Conservation (phyloP, 2,113 vertebrate genomes). For the Suncus etruscus region DNA sequence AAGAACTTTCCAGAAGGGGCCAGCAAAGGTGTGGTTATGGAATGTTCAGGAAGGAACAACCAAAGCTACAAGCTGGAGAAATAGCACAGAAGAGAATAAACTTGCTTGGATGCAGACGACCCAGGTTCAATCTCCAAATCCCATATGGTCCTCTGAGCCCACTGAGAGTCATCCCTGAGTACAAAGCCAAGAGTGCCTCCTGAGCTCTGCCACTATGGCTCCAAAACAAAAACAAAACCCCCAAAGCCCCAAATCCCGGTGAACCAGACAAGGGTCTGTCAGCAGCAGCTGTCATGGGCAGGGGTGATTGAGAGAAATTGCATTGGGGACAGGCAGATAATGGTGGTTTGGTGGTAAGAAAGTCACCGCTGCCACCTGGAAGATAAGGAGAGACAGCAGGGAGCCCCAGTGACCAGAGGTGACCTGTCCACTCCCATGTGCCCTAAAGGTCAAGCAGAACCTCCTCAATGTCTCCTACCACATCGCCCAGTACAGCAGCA, state of each 20-base stretch:
- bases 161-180: not conserved
- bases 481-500: slow-evolving; percentile 94
- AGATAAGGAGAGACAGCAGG: not conserved
- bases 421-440: fast-evolving
- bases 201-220: too few relatives aligned
- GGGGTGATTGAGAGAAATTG: too few relatives aligned
- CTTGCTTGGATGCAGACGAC: not conserved
- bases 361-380: not conserved
- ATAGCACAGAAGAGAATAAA: not conserved
- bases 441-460: slow-evolving; percentile 93
- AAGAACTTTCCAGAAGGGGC: not conserved
- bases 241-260: too few relatives aligned
- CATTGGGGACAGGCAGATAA: too few relatives aligned
- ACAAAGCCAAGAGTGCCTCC: too few relatives aligned
- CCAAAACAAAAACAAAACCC: too few relatives aligned
- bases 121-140: not conserved
- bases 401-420: fast-evolving
- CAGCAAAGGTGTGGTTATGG: not conserved
- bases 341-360: not conserved
- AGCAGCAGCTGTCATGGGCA: too few relatives aligned
- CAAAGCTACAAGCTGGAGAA: not conserved
- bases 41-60: not conserved
- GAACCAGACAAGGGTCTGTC: too few relatives aligned
- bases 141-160: too few relatives aligned
- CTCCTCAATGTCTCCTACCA: slow-evolving; percentile 93